These are phyloP conservation scores for Bufotes viridis DNA, from an alignment of 2,797 vertebrate genomes.

Conservation along the genomic window DNA sequence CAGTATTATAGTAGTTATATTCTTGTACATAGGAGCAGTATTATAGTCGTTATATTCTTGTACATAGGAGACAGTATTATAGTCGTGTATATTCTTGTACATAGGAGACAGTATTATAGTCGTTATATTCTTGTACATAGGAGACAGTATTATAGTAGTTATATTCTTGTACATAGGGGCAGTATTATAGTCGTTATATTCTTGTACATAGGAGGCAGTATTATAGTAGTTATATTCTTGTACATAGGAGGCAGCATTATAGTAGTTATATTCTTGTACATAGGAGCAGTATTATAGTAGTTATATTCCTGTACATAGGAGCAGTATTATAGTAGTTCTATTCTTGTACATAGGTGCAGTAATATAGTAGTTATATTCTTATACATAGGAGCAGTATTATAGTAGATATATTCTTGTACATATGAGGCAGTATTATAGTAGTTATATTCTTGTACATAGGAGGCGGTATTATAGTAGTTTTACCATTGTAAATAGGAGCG, in stretches of 20 bases:
- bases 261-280: not conserved
- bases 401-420: no score
- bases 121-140: no score
- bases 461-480: no score
- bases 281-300: not conserved
- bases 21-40: not conserved
- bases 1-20: not conserved
- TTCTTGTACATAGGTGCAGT: no score
- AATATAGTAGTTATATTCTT: no score
- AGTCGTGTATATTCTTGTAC: not conserved
- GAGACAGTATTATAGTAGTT: not conserved
- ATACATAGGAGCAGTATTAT: no score
- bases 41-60: not conserved
- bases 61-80: no score
- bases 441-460: no score
- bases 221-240: conserved; percentile 1
- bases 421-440: no score
- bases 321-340: no score
- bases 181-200: conserved; percentile 4
- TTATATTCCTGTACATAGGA: not conserved
- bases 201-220: not conserved
- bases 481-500: no score
- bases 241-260: not conserved
- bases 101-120: no score
- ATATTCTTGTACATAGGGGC: not conserved